Evolutionary conservation across 1,140 invertebrate species (phyloP).

Genomic region (Rhagoletis pomonella): DNA sequence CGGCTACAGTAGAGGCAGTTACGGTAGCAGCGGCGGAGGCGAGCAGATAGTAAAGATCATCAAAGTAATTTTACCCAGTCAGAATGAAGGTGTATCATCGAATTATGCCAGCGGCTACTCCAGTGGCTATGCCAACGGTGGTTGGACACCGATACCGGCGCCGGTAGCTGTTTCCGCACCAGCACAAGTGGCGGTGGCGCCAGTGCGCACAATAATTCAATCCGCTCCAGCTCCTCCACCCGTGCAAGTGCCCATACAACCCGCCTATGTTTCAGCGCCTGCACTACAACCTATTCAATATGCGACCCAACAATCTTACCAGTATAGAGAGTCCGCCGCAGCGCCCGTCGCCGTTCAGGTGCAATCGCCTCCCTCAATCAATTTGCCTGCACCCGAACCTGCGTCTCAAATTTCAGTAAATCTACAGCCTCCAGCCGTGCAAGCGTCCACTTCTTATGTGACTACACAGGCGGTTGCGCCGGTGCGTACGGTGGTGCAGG

Average conservation of each 20-base stretch:
- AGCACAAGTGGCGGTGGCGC: slow-evolving; percentile 30
- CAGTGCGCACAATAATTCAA: slow-evolving; percentile 1
- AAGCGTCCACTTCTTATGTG: too few species aligned
- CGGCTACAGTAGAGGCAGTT: slow-evolving; percentile 32
- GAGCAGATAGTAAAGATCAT: slow-evolving; percentile 66
- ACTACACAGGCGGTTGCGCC: neutral
- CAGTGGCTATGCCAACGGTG: slow-evolving; percentile 9
- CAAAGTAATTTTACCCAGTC: slow-evolving; percentile 65
- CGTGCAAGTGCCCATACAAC: slow-evolving; percentile 14
- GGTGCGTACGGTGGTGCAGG: slow-evolving; percentile 12
- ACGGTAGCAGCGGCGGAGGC: slow-evolving; percentile 56
- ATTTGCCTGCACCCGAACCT: neutral
- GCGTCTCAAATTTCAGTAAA: neutral
- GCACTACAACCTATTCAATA: slow-evolving; percentile 28
- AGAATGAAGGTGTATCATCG: slow-evolving; percentile 55
- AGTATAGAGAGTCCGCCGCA: slow-evolving; percentile 9
- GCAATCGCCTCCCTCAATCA: neutral
- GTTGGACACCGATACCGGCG: slow-evolving; percentile 57
- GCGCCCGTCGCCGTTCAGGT: slow-evolving; percentile 50
- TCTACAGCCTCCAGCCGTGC: too few species aligned
- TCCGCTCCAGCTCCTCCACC: slow-evolving; percentile 55
- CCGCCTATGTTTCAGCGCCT: neutral
- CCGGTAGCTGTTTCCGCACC: slow-evolving; percentile 53
- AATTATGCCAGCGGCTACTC: slow-evolving; percentile 37
- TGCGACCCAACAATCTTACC: neutral